These are phyloP conservation scores for Scaptomyza flava DNA, from an alignment of 2,888 invertebrate genomes.

Conservation along the genomic window DNA sequence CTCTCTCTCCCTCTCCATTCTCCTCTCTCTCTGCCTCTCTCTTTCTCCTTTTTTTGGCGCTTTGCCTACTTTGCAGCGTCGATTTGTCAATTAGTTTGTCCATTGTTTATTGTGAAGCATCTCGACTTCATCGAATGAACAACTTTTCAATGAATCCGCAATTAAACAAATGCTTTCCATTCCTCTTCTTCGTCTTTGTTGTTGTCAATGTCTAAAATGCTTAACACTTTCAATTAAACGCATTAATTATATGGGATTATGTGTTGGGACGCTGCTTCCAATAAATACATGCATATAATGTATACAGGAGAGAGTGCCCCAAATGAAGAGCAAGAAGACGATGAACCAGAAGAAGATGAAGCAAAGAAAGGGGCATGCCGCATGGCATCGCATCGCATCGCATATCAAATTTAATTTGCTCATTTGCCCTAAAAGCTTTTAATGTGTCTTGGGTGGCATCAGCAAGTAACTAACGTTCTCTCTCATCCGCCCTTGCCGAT, in stretches of 20 bases:
- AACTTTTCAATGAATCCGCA: conserved; percentile 43
- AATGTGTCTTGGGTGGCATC: conserved; percentile 67
- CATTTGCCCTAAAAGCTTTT: conserved; percentile 81
- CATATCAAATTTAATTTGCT: conserved; percentile 80
- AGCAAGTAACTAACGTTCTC: not conserved
- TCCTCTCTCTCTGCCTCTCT: not conserved
- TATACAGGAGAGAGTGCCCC: not conserved
- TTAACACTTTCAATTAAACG: conserved; percentile 79
- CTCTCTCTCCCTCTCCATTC: not conserved
- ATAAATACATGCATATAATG: not conserved
- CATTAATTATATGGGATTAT: conserved; percentile 79
- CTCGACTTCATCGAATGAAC: conserved; percentile 18
- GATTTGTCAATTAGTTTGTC: conserved; percentile 72
- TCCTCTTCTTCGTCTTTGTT: not conserved
- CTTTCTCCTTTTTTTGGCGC: not conserved
- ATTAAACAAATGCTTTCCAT: conserved; percentile 60
- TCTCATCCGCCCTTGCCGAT: not conserved
- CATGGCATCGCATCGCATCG: conserved; percentile 53
- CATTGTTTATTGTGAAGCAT: conserved; percentile 45
- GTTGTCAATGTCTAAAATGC: conserved; percentile 45
- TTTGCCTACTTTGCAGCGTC: conserved; percentile 50
- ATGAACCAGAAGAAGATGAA: not conserved
- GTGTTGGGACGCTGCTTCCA: conserved; percentile 16
- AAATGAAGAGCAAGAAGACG: not conserved
- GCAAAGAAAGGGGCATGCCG: conserved; percentile 14